Evolutionary conservation across 2,888 invertebrate genomes (phyloP).

Genomic region (Cephus sareptanus): DNA sequence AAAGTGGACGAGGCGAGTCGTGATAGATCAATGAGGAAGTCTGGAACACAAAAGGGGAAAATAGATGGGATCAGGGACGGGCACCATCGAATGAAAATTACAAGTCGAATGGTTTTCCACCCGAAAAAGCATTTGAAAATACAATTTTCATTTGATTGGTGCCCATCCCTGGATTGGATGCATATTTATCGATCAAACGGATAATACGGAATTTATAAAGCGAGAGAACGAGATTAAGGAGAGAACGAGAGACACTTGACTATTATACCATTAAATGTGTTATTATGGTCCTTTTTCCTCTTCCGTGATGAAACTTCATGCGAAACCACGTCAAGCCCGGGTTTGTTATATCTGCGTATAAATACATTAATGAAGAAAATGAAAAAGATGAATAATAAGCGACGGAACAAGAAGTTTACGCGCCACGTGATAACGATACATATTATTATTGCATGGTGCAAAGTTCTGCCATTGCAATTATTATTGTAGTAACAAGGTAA

Average conservation of each 20-base stretch:
- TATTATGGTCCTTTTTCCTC: constrained; percentile 41
- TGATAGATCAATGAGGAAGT: background rate
- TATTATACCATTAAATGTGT: constrained; percentile 19
- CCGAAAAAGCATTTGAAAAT: no score
- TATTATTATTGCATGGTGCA: constrained; percentile 23
- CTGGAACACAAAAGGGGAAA: background rate
- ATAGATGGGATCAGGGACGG: background rate
- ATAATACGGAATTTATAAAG: background rate
- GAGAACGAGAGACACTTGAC: background rate
- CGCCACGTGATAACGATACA: background rate
- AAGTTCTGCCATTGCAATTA: constrained; percentile 47
- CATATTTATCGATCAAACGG: background rate
- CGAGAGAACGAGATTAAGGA: background rate
- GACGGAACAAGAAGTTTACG: background rate
- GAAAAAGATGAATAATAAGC: background rate
- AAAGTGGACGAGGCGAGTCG: background rate
- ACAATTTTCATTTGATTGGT: no score
- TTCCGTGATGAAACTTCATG: constrained; percentile 24
- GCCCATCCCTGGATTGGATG: background rate
- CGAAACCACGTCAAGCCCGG: constrained; percentile 46
- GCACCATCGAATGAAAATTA: no score
- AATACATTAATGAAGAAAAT: background rate
- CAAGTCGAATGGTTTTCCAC: no score
- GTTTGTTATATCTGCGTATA: constrained; percentile 39
- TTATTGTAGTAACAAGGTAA: constrained; percentile 31